These are phyloP conservation scores for Bicyclus anynana DNA, from an alignment of 1,140 invertebrate species.

Conservation along the genomic window DNA sequence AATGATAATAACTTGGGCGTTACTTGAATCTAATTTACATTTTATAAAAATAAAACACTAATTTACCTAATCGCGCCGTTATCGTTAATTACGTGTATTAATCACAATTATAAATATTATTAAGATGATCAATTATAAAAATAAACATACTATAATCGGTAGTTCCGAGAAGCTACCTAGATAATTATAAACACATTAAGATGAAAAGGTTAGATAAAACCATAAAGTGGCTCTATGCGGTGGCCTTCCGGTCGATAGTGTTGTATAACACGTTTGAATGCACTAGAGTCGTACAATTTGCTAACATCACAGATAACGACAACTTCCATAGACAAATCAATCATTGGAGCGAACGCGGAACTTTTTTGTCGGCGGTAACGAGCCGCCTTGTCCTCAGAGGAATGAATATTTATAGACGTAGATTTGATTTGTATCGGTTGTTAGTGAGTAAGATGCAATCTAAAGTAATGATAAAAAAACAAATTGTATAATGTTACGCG, in stretches of 20 bases:
- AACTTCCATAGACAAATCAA: slow-evolving; percentile 58
- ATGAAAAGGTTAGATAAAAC: neutral
- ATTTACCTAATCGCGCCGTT: neutral
- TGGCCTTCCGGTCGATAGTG: neutral
- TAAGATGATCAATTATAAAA: neutral
- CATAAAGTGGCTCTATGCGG: neutral
- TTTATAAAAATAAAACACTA: neutral
- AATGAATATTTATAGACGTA: too few relatives aligned
- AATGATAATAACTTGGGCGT: too few relatives aligned
- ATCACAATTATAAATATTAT: neutral
- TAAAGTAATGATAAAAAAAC: too few relatives aligned
- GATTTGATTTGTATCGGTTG: too few relatives aligned
- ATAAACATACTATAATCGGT: neutral
- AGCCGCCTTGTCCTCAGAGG: slow-evolving; percentile 46
- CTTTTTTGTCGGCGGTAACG: slow-evolving; percentile 50
- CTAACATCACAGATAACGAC: slow-evolving; percentile 42
- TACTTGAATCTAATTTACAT: too few relatives aligned
- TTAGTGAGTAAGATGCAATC: too few relatives aligned
- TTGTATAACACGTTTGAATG: neutral
- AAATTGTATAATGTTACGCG: too few relatives aligned
- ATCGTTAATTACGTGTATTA: neutral
- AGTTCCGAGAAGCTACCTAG: neutral
- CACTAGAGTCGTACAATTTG: slow-evolving; percentile 51
- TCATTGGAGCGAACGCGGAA: slow-evolving; percentile 43
- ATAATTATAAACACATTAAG: neutral